Conservation (phyloP, 2,113 vertebrate genomes). For the Nyctibius bracteatus region DNA sequence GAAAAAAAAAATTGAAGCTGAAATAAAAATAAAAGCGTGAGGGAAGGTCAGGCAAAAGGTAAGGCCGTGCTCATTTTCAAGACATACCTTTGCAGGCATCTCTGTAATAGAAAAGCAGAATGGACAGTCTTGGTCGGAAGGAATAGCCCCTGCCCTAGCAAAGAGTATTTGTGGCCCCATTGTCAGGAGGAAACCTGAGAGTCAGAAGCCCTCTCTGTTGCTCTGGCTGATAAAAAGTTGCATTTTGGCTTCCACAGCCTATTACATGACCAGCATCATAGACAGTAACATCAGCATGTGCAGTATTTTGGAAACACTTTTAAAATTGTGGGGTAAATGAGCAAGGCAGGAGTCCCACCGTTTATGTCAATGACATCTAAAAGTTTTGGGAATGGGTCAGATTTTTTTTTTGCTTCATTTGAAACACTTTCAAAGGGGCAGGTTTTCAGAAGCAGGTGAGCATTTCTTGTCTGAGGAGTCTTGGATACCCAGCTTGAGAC, state of each 20-base stretch:
- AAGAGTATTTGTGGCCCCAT: background rate
- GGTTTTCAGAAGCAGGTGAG: background rate
- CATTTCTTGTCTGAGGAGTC: background rate
- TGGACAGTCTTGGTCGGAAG: background rate
- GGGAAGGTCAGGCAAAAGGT: background rate
- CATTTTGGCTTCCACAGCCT: background rate
- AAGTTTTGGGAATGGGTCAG: background rate
- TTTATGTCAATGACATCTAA: background rate
- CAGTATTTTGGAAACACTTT: background rate
- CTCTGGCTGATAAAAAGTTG: background rate
- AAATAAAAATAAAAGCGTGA: background rate
- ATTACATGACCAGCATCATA: background rate
- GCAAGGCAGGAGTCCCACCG: background rate
- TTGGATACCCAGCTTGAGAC: background rate
- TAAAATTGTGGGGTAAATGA: background rate
- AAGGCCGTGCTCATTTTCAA: background rate
- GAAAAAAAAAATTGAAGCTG: background rate
- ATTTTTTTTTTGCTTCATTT: background rate
- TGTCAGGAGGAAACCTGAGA: background rate
- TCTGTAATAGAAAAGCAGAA: background rate
- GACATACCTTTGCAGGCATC: background rate
- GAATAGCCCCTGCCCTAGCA: background rate
- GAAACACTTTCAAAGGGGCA: background rate
- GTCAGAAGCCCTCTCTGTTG: background rate
- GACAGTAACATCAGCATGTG: background rate